phyloP scores from a whole-genome alignment of 2,797 vertebrate genomes.

The Urosaurus nigricauda region DNA sequence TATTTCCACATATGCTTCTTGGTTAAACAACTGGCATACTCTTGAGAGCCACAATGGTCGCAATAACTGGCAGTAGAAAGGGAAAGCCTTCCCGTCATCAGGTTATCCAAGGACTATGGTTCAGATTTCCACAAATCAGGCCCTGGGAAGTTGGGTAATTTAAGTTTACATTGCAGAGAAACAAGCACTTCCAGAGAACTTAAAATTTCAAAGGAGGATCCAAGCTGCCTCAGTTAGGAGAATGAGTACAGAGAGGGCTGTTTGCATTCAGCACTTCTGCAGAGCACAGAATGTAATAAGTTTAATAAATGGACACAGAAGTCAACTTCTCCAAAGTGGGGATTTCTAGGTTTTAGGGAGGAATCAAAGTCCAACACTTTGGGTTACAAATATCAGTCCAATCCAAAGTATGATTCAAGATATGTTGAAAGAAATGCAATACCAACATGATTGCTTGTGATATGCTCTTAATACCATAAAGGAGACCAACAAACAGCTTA shows the following conservation, averaged over 20 bases:
- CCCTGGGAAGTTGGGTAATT: background rate
- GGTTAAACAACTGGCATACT: background rate
- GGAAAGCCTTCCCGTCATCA: background rate
- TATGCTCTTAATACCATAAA: background rate
- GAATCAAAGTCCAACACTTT: background rate
- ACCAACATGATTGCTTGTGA: background rate
- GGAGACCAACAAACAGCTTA: rapidly evolving
- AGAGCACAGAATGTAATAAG: background rate
- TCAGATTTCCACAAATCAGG: background rate
- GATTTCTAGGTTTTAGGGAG: background rate
- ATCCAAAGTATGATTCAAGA: background rate
- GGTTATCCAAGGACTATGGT: background rate
- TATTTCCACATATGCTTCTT: background rate
- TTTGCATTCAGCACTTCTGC: background rate
- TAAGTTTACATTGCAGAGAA: background rate
- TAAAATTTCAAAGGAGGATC: background rate
- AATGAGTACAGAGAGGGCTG: background rate
- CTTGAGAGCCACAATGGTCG: background rate
- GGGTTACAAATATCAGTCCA: background rate
- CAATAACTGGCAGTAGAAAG: background rate
- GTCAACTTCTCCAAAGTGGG: background rate
- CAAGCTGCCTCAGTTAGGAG: background rate
- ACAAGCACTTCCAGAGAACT: background rate
- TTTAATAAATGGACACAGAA: background rate
- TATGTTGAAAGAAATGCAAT: background rate